A percentile compares a stretch with the other conserved stretches of the same genome.
Conservation (phyloP, 2,888 invertebrate species). For the Drosophila maculinotata region DNA sequence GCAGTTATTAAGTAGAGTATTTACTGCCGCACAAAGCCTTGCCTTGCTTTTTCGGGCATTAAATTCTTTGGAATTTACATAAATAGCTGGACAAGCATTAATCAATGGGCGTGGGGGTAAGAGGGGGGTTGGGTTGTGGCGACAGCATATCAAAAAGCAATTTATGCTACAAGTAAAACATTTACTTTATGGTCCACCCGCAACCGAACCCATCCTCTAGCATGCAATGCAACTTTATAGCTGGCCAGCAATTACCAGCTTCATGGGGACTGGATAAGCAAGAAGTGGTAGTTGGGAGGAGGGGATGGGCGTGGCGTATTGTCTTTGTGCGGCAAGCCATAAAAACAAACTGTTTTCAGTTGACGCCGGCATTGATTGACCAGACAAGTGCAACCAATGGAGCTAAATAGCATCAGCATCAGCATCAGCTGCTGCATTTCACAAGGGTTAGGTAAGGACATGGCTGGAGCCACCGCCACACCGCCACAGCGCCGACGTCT, state of each 20-base stretch:
- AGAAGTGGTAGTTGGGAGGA: too few relatives aligned
- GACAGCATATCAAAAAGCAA: slow-evolving; percentile 57
- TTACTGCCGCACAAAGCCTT: slow-evolving; percentile 53
- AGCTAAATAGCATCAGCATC: slow-evolving; percentile 63
- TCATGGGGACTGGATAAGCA: slow-evolving; percentile 13
- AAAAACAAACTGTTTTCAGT: slow-evolving; percentile 73
- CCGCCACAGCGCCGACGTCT: slow-evolving; percentile 41
- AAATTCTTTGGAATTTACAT: slow-evolving; percentile 64
- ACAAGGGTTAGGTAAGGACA: slow-evolving; percentile 32
- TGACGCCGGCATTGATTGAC: slow-evolving; percentile 75
- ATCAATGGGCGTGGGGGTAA: background rate
- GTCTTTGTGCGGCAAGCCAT: slow-evolving; percentile 71
- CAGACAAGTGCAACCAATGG: slow-evolving; percentile 76
- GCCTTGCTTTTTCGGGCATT: slow-evolving; percentile 14
- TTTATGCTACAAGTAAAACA: slow-evolving; percentile 72
- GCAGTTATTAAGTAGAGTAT: slow-evolving; percentile 61
- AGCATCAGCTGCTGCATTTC: slow-evolving; percentile 72
- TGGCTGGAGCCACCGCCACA: slow-evolving; percentile 26
- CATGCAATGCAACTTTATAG: slow-evolving; percentile 64
- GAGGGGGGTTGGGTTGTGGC: background rate
- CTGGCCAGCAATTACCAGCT: slow-evolving; percentile 67
- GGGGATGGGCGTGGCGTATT: slow-evolving; percentile 36
- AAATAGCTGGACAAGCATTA: slow-evolving; percentile 31
- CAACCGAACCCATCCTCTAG: background rate
- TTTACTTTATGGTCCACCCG: slow-evolving; percentile 57